A percentile compares a stretch with the other conserved stretches of the same genome.
phyloP scores from a whole-genome alignment of 2,113 vertebrate species.

The Ursus arctos region DNA sequence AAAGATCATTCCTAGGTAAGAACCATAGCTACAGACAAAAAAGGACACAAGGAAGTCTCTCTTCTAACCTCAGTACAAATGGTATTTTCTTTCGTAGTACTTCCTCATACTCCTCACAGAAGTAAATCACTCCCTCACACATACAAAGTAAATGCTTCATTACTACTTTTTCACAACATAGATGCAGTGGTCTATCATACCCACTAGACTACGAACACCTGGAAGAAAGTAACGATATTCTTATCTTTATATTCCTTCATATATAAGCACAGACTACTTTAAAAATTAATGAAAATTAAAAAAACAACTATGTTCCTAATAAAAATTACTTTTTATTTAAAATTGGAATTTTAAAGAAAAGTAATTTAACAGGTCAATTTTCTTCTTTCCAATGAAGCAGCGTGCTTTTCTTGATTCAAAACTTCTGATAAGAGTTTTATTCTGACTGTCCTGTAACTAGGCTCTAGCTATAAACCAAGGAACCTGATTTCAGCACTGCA shows the following conservation, averaged over 20 bases:
- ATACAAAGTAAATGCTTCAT: neutral
- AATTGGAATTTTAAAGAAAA: slow-evolving; percentile 53
- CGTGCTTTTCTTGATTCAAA: slow-evolving; percentile 15
- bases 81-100: slow-evolving; percentile 22
- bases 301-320: neutral
- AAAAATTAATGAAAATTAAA: neutral
- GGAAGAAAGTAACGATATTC: neutral
- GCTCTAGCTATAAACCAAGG: neutral
- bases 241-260: slow-evolving; percentile 6
- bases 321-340: slow-evolving; percentile 17
- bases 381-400: neutral
- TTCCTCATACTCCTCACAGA: neutral
- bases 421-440: neutral
- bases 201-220: neutral
- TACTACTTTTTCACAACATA: neutral
- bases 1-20: neutral
- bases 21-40: neutral
- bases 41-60: neutral
- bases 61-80: neutral
- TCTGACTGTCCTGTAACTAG: neutral
- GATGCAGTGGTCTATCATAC: neutral
- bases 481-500: slow-evolving; percentile 9
- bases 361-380: neutral
- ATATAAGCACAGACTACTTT: neutral
- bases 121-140: neutral